Evolutionary conservation across 2,888 invertebrate species (phyloP), one percentile per base, ranked within the genome.

Genomic region (Apamea anceps): DNA sequence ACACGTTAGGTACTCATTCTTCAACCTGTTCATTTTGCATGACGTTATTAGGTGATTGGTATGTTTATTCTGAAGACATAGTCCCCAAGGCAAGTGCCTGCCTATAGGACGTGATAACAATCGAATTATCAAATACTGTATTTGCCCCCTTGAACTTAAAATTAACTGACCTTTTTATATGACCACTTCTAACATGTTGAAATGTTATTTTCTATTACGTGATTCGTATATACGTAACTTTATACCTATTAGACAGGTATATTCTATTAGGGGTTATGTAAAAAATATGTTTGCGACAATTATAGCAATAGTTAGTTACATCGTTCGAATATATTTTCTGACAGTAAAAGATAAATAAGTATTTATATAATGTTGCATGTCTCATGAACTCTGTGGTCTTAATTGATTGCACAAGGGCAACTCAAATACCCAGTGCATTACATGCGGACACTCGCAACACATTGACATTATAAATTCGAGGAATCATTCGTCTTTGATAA

Each of bases 121-220:
- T 78, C 32, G 25, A 37, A 73, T 54, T 13, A 60, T 54, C n/a
- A 42, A 72, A 63, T 54, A 60, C n/a, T 60, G n/a, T 28, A 72
- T 72, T 85, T 86, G 83, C 89, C 88, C 89, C 92, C 91, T 90
- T 93, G 91, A 93, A 91, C 93, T 92, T 91, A 89, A 85, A 82
- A 82, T 79, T 66, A 79, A 78, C 72, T 91, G 89, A 91, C 89
- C 90, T 90, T 91, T 91, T 85, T 79, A 84, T 80, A 85, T 87
- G 84, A 74, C 85, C 75, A 70, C 66, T 80, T 85, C 80, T 84
- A 84, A 86, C 68, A 77, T 85, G 85, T 85, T 83, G 81, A 90
- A 88, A 90, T 88, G 88, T 82, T 87, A 87, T 86, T 86, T 85
- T 80, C 81, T 87, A 81, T 91, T 90, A 88, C 88, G 89, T 90